Base-by-base conservation (phyloP, 2,113 vertebrate genomes). In the Osmerus mordax region DNA sequence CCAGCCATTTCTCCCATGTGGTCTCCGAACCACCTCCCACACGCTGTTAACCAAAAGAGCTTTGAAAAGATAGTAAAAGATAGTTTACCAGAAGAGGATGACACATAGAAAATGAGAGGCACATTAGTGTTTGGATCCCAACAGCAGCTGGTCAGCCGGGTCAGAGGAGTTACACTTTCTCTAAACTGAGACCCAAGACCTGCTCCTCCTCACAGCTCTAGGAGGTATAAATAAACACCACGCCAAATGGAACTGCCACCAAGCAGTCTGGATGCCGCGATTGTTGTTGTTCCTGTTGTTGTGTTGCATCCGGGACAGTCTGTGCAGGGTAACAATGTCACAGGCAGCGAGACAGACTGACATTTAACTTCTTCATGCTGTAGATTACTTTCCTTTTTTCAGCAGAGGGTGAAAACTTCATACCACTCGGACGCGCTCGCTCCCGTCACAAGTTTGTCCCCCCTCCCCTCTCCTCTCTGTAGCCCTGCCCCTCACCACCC, bases 191-290 rank as follows among this genome's bases (percentile, higher is more conserved):
- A 83, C 79, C 76, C 70, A 76, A 77, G 59, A 72, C 59, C 67
- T 66, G 67, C 25, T 81, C 11, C 82, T 87, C 83, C 85, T 87
- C 88, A 82, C 66, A 80, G 70, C 53, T 67, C 23, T 65, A 71
- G 7, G 60, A 14, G 61, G 80, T 86, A 77, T 77, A 87, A 87
- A 88, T 90, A 87, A 71, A 74, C 62, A 15, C 25, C 3, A 8
- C 29, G 13, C 9, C 7, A 64, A 16, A 16, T 36, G 41, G 41
- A 47, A 47, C 41, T 47, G 41, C 41, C 41, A 47, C 41, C 16
- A 1, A 15, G 28, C 32, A 16, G 16, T 9, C 62, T 29, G 28
- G 62, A 64, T 64, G 15, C 28, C 6, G 8, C 25, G 16, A 29
- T 21, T 3, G 36, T 53, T 6, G 3, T 32, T 52, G 5, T 63